Percentiles rank a stretch among this genome's conserved stretches.
Conservation (phyloP, 1,140 invertebrate species). For the Lordiphosa stackelbergi region DNA sequence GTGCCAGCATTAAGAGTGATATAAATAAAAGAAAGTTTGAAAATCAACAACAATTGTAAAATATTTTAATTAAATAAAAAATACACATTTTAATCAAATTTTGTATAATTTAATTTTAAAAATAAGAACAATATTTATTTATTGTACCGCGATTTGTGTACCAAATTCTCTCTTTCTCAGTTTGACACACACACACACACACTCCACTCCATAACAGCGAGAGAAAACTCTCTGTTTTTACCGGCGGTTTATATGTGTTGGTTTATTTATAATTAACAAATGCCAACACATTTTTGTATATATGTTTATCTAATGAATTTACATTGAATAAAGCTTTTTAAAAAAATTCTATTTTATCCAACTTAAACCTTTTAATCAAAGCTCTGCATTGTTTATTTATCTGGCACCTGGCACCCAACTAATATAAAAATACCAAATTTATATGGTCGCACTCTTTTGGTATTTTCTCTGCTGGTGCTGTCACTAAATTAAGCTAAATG, state of each 20-base stretch:
- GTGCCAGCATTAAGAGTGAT: too few species aligned
- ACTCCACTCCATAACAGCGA: slow-evolving; percentile 13
- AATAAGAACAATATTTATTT: too few species aligned
- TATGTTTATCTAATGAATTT: not conserved
- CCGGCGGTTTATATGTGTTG: slow-evolving; percentile 57
- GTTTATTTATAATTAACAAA: slow-evolving; percentile 66
- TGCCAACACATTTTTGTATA: not conserved
- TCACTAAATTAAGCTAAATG: too few species aligned
- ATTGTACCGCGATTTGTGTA: too few species aligned
- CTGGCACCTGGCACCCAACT: not conserved
- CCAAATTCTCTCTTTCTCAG: slow-evolving; percentile 5
- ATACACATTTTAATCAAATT: too few species aligned
- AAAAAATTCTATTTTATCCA: not conserved
- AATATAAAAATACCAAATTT: too few species aligned
- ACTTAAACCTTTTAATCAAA: not conserved
- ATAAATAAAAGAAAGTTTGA: too few species aligned
- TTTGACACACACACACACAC: not conserved
- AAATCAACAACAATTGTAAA: too few species aligned
- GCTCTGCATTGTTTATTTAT: not conserved
- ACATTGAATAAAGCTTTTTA: not conserved
- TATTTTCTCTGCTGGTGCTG: not conserved
- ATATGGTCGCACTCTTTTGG: not conserved
- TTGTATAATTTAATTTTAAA: too few species aligned
- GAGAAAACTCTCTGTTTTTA: slow-evolving; percentile 53
- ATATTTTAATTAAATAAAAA: too few species aligned